Evolutionary conservation across 2,888 invertebrate species (phyloP).

Genomic region (Drosophila meridionalis): DNA sequence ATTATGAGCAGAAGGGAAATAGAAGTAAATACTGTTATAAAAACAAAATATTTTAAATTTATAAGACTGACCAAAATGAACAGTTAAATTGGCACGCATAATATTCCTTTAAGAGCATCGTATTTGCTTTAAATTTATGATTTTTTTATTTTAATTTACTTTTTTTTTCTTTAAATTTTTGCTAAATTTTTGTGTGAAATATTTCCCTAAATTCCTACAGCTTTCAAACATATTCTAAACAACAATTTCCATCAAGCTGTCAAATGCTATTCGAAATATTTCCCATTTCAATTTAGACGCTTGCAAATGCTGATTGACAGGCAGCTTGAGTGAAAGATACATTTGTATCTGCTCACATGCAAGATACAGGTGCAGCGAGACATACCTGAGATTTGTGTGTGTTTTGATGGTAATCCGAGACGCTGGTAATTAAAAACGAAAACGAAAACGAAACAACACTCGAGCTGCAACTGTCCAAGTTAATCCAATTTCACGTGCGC

Average conservation of each 20-base stretch:
- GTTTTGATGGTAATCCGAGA: constrained; percentile 49
- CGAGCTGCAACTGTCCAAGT: constrained; percentile 67
- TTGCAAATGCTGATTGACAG: constrained; percentile 27
- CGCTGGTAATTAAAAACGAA: constrained; percentile 66
- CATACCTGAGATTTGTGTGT: constrained; percentile 36
- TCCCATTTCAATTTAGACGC: constrained; percentile 1
- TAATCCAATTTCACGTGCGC: constrained; percentile 75
- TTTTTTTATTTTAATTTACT: no score
- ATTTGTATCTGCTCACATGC: constrained; percentile 33
- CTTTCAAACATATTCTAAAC: background rate
- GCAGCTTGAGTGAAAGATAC: constrained; percentile 22
- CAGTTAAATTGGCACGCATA: no score
- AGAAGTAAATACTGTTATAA: no score
- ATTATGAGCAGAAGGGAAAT: background rate
- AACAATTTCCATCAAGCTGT: constrained; percentile 3
- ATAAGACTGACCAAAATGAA: no score
- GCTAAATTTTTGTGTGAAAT: background rate
- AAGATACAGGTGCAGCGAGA: constrained; percentile 10
- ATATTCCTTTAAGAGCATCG: no score
- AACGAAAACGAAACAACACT: constrained; percentile 31
- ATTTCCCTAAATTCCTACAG: background rate
- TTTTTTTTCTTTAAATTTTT: background rate
- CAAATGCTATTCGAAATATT: constrained; percentile 25
- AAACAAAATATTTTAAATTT: no score
- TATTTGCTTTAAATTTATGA: no score